Evolutionary conservation across 2,113 vertebrate species (phyloP).

Genomic region (Dicrurus megarhynchus): DNA sequence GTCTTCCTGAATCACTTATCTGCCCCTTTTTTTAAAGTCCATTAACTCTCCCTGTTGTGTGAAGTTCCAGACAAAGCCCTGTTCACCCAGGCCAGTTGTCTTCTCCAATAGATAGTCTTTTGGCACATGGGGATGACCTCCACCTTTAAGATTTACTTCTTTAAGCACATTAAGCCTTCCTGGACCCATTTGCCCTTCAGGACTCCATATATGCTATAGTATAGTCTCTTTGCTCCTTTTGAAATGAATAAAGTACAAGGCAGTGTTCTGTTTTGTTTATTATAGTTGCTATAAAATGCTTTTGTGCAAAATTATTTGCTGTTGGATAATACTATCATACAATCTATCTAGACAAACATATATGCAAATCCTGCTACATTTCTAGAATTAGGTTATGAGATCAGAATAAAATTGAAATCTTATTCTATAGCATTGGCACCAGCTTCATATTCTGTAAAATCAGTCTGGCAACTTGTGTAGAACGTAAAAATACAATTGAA

Average conservation of each 20-base stretch:
- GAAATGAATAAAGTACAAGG: not conserved
- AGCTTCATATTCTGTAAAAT: not conserved
- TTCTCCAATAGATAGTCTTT: accelerated
- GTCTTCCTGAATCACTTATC: not conserved
- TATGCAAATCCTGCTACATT: not conserved
- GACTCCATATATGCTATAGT: not conserved
- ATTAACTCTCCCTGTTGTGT: not conserved
- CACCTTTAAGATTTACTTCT: not conserved
- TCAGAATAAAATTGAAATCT: not conserved
- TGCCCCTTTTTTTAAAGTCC: not conserved
- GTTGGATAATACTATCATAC: not conserved
- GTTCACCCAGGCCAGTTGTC: accelerated
- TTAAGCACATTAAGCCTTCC: not conserved
- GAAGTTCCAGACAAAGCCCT: not conserved
- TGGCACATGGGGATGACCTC: accelerated
- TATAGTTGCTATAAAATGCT: not conserved
- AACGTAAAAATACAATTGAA: not conserved
- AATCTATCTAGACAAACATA: not conserved
- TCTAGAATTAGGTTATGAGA: not conserved
- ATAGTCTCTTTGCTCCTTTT: not conserved
- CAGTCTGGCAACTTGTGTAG: not conserved
- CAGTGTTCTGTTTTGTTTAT: not conserved
- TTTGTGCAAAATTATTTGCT: not conserved
- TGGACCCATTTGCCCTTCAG: not conserved
- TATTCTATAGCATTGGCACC: not conserved